phyloP scores from a whole-genome alignment of 2,113 vertebrate genomes.

The Rhinoptilus africanus region DNA sequence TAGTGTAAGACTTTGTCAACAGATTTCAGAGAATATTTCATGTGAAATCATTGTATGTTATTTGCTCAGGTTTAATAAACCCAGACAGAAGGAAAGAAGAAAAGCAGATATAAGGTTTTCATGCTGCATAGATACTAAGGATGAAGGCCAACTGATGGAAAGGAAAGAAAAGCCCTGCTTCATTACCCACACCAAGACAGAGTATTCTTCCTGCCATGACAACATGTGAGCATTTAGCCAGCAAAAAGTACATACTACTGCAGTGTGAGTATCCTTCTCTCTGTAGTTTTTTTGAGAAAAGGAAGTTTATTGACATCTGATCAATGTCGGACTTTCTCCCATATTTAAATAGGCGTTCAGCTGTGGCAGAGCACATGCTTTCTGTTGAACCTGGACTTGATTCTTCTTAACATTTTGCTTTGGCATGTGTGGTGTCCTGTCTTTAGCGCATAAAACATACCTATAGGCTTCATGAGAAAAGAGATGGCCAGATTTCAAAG shows the following conservation, averaged over 20 bases:
- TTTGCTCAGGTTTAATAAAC: background rate
- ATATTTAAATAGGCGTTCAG: background rate
- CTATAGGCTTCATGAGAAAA: background rate
- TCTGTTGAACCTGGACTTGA: background rate
- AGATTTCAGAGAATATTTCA: background rate
- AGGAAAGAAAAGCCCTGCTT: background rate
- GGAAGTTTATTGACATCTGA: background rate
- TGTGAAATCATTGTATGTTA: background rate
- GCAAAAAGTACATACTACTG: background rate
- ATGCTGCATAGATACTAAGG: background rate
- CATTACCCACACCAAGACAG: background rate
- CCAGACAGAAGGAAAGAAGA: background rate
- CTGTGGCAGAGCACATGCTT: background rate
- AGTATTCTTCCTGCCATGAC: background rate
- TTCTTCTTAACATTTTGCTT: background rate
- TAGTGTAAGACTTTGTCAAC: background rate
- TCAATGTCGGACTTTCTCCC: background rate
- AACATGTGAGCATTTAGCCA: background rate
- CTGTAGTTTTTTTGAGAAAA: background rate
- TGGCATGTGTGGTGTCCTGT: background rate
- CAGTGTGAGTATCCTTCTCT: fast-evolving
- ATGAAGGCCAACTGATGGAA: background rate
- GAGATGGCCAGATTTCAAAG: background rate
- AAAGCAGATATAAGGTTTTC: background rate
- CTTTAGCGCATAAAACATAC: background rate